These are phyloP conservation scores for Tachuris rubrigastra DNA, from an alignment of 2,113 vertebrate species.

Conservation along the genomic window DNA sequence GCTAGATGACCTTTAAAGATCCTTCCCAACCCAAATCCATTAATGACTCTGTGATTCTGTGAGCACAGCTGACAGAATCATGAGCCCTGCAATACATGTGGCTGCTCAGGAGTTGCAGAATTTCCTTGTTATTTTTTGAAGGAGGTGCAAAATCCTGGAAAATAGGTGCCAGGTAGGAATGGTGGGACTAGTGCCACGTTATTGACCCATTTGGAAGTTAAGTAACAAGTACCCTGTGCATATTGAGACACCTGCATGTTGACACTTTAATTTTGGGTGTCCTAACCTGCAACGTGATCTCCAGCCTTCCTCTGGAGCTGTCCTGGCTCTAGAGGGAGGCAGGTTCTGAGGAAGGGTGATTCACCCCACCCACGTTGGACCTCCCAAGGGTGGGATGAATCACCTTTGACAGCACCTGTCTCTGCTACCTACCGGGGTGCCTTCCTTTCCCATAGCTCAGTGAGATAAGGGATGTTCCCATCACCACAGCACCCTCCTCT, in stretches of 20 bases:
- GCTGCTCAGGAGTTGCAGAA: not conserved
- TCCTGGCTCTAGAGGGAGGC: not conserved
- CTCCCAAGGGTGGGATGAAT: conserved; percentile 41
- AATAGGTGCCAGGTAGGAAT: fast-evolving
- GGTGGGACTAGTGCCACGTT: fast-evolving
- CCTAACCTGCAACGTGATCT: not conserved
- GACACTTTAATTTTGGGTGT: not conserved
- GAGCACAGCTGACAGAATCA: not conserved
- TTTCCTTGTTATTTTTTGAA: not conserved
- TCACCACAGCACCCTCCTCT: not conserved
- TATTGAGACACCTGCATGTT: not conserved
- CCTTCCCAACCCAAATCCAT: not conserved
- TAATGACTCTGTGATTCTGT: not conserved
- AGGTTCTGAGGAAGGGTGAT: not conserved
- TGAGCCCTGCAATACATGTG: not conserved
- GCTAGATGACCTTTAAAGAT: not conserved
- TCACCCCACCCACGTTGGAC: conserved; percentile 34
- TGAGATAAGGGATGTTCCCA: not conserved
- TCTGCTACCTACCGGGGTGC: not conserved
- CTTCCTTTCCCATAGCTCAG: not conserved
- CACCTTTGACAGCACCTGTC: not conserved
- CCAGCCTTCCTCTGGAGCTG: not conserved
- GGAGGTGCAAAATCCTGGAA: not conserved
- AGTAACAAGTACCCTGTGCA: not conserved
- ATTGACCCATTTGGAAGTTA: not conserved